phyloP scores from a whole-genome alignment of 2,888 invertebrate species.

The Anthoptus insignis region DNA sequence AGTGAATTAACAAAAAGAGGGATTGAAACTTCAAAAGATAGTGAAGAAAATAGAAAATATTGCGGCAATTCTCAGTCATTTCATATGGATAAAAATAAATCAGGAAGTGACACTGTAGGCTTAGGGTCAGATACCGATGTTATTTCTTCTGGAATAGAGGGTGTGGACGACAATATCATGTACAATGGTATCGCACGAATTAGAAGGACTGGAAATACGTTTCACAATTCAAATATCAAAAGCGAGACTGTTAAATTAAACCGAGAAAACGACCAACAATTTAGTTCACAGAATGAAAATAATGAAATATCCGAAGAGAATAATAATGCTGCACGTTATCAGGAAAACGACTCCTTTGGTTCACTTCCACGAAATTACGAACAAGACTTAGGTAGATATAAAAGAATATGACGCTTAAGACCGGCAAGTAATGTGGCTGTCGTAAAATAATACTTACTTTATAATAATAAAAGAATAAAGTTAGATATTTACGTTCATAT shows the following conservation, averaged over 20 bases:
- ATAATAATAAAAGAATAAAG: constrained; percentile 41
- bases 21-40: constrained; percentile 33
- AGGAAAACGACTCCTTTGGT: constrained; percentile 72
- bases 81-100: constrained; percentile 42
- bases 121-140: constrained; percentile 76
- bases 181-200: constrained; percentile 62
- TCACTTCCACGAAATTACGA: constrained; percentile 65
- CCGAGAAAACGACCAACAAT: constrained; percentile 43
- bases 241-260: constrained; percentile 37
- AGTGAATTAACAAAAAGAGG: neutral
- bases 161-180: constrained; percentile 77
- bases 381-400: constrained; percentile 69
- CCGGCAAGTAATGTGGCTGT: constrained; percentile 41
- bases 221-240: constrained; percentile 25
- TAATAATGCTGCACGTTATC: constrained; percentile 61
- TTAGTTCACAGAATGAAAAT: constrained; percentile 52
- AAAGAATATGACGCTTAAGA: constrained; percentile 74
- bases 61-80: neutral
- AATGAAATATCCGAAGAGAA: constrained; percentile 55
- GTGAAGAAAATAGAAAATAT: neutral
- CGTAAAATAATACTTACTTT: constrained; percentile 37
- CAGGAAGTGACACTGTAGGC: constrained; percentile 58
- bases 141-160: constrained; percentile 72
- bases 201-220: constrained; percentile 58
- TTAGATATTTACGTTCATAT: neutral